Percentiles rank a stretch among this genome's conserved stretches.
Evolutionary conservation across 2,797 vertebrate species (phyloP).

Genomic region (Acomys russatus): DNA sequence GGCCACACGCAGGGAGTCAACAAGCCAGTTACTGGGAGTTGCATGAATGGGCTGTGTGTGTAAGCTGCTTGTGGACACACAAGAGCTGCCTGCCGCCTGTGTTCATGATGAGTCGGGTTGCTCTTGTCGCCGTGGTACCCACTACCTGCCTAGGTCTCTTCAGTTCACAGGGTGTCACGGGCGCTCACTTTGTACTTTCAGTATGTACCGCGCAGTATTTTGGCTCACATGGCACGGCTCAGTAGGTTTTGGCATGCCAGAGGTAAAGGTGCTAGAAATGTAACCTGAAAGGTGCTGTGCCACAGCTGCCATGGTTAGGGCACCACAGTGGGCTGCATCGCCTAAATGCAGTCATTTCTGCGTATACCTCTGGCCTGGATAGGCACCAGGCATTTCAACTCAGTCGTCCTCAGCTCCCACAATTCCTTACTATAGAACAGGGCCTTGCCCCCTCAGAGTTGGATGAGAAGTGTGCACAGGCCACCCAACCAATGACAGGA

Average conservation of each 20-base stretch:
- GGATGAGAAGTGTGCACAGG: accelerated
- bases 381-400: not conserved
- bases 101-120: too few species aligned
- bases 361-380: not conserved
- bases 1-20: not conserved
- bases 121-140: accelerated
- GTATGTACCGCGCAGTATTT: not conserved
- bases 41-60: not conserved
- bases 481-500: not conserved
- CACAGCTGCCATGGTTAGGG: not conserved
- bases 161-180: not conserved
- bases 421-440: not conserved
- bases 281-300: not conserved
- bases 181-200: not conserved
- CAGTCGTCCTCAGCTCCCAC: not conserved
- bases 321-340: not conserved
- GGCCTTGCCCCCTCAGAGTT: accelerated
- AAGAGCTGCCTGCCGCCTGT: not conserved
- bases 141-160: not conserved
- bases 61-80: accelerated
- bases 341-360: not conserved
- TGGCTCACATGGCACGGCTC: not conserved
- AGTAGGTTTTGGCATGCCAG: not conserved
- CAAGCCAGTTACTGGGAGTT: not conserved
- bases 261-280: not conserved